Percentiles rank a stretch among this genome's conserved stretches.
Conservation (phyloP, 2,797 vertebrate genomes). For the Tokudaia muenninki region DNA sequence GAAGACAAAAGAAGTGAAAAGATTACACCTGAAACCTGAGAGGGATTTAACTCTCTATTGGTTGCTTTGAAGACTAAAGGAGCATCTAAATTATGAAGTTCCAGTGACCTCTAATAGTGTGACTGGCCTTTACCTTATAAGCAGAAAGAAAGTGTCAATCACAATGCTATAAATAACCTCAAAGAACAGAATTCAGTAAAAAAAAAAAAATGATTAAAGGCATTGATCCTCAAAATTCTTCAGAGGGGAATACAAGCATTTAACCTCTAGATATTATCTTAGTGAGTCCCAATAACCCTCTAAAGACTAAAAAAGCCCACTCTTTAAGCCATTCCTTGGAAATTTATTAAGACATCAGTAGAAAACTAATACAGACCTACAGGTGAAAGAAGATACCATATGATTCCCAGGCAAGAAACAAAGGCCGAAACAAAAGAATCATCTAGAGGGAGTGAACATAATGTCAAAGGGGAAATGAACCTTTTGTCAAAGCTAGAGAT, state of each 20-base stretch:
- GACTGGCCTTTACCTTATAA: background rate
- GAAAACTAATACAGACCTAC: constrained; percentile 28
- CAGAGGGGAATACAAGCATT: background rate
- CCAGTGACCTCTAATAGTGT: background rate
- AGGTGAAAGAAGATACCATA: background rate
- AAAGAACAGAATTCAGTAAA: background rate
- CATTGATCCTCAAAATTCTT: background rate
- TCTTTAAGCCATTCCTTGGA: background rate
- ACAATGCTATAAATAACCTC: background rate
- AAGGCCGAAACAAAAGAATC: background rate
- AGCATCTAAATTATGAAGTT: background rate
- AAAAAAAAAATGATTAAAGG: background rate
- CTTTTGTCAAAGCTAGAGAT: background rate
- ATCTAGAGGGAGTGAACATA: background rate
- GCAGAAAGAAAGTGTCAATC: background rate
- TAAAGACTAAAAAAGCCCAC: background rate
- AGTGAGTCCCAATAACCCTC: background rate
- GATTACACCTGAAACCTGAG: background rate
- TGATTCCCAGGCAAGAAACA: background rate
- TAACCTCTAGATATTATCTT: background rate
- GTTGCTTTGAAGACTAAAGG: background rate
- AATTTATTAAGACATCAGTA: background rate
- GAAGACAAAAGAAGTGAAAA: background rate
- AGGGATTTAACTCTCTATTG: background rate
- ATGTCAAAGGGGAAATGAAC: background rate